Conservation (phyloP, 2,113 vertebrate species). For the Otolemur garnettii region DNA sequence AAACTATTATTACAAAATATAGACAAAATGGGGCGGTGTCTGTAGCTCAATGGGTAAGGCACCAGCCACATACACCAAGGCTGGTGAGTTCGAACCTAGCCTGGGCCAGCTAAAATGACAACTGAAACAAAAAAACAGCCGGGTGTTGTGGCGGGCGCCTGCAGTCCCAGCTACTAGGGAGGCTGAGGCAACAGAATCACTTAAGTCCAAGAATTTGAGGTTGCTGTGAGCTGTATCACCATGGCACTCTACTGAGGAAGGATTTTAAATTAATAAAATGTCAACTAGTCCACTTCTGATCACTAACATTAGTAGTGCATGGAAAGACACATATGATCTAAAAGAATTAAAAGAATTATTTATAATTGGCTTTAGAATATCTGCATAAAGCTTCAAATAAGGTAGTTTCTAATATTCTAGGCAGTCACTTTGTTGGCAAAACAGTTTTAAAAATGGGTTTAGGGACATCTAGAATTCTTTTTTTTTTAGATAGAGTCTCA, state of each 20-base stretch:
- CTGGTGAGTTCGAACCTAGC: no score
- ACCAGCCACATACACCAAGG: no score
- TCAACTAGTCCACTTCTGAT: conserved; percentile 41
- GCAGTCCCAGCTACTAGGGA: no score
- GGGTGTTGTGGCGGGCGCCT: no score
- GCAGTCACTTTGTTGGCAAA: not conserved
- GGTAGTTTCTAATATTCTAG: not conserved
- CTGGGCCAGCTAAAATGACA: no score
- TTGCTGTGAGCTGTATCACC: no score
- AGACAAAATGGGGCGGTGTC: not conserved
- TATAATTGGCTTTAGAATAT: conserved; percentile 32
- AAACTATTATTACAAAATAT: conserved; percentile 43
- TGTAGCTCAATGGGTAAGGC: no score
- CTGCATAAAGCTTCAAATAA: conserved; percentile 5
- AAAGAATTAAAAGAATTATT: conserved; percentile 29
- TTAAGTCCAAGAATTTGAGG: no score
- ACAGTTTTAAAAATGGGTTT: conserved; percentile 13
- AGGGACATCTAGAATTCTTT: not conserved
- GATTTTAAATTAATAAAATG: conserved; percentile 48
- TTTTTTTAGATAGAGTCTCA: no score
- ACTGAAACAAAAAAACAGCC: no score
- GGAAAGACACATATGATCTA: not conserved
- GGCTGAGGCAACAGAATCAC: no score
- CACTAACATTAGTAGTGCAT: not conserved
- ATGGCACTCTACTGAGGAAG: not conserved